Evolutionary conservation across 2,797 vertebrate species (phyloP).

Genomic region (Brachyalestes nurse): DNA sequence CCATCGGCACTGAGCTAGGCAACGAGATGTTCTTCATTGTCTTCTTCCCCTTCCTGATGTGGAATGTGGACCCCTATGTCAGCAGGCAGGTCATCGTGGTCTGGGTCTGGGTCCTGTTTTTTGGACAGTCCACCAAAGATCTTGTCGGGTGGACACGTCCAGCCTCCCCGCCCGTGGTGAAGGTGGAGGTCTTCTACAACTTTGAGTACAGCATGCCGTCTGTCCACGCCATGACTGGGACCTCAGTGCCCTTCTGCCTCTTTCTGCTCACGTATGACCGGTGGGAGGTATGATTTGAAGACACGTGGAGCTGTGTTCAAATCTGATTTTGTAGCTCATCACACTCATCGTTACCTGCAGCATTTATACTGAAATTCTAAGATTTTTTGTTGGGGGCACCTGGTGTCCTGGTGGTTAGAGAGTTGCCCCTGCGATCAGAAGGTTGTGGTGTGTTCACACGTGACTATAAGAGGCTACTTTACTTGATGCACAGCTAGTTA

Average conservation of each 20-base stretch:
- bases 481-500: too few species aligned
- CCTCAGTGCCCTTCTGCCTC: conserved; percentile 90
- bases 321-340: background rate
- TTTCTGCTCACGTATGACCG: conserved; percentile 91
- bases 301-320: background rate
- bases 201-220: conserved; percentile 99
- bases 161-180: conserved; percentile 93
- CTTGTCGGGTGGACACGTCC: conserved; percentile 93
- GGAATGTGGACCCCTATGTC: conserved; percentile 93
- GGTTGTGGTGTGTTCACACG: too few species aligned
- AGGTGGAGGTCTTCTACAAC: conserved; percentile 98
- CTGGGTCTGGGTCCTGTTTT: conserved; percentile 96
- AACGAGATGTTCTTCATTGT: conserved; percentile 98
- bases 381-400: too few species aligned
- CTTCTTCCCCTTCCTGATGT: conserved; percentile 96
- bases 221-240: conserved; percentile 97
- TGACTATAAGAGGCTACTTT: too few species aligned
- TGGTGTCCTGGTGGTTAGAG: too few species aligned
- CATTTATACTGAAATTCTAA: background rate
- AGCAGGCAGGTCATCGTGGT: conserved; percentile 90
- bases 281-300: conserved; percentile 86
- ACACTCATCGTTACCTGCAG: background rate
- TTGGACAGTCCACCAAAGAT: conserved; percentile 98
- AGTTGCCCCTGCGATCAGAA: too few species aligned
- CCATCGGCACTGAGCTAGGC: conserved; percentile 93